Conservation (phyloP, 2,888 invertebrate genomes). For the Linyphia triangularis region DNA sequence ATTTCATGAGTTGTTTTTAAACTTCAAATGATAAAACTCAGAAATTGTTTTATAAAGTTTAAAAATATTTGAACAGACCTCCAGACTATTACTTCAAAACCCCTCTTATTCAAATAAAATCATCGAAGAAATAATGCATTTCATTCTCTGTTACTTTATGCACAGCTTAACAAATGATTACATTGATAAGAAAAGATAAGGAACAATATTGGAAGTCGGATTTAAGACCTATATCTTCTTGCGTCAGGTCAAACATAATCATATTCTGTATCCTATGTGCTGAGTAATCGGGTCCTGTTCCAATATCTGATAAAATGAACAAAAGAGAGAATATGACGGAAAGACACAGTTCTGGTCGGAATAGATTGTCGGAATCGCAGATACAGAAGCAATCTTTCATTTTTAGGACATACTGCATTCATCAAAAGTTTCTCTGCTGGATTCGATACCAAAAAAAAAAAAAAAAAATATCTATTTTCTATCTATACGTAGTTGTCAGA, state of each 20-base stretch:
- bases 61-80: too few species aligned
- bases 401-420: conserved; percentile 18
- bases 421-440: conserved; percentile 18
- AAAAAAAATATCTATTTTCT: conserved; percentile 21
- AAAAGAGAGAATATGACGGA: not conserved
- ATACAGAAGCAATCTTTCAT: conserved; percentile 26
- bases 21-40: too few species aligned
- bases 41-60: too few species aligned
- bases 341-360: not conserved
- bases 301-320: conserved; percentile 28
- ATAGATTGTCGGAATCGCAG: conserved; percentile 15
- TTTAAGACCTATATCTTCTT: not conserved
- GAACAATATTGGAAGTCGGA: conserved; percentile 3
- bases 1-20: too few species aligned
- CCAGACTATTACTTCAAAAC: too few species aligned
- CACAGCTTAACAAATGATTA: not conserved
- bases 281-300: conserved; percentile 22
- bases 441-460: not conserved
- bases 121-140: not conserved
- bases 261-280: not conserved
- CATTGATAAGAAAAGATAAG: not conserved
- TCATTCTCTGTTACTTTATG: not conserved
- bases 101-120: not conserved
- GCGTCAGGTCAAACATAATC: conserved; percentile 19
- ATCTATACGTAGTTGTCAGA: not conserved